Evolutionary conservation across 2,888 invertebrate species (phyloP).

Genomic region (Drosophila hamatofila): DNA sequence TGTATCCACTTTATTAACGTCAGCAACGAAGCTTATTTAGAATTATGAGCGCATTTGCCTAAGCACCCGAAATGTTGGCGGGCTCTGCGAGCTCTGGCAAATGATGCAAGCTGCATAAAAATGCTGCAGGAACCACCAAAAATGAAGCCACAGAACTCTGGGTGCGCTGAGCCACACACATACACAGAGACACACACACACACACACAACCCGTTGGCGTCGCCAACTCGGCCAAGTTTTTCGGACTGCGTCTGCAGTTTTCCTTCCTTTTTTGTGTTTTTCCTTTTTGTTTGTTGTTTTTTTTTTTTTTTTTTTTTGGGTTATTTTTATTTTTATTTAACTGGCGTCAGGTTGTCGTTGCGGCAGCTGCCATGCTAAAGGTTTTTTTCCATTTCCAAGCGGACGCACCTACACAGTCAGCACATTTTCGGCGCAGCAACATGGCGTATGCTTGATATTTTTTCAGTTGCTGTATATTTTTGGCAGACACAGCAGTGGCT

Average conservation of each 20-base stretch:
- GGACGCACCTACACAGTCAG: slow-evolving; percentile 75
- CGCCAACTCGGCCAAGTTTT: slow-evolving; percentile 72
- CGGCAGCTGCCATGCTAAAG: slow-evolving; percentile 56
- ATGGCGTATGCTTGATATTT: slow-evolving; percentile 57
- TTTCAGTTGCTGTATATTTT: slow-evolving; percentile 39
- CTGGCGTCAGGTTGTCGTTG: slow-evolving; percentile 77
- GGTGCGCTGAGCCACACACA: slow-evolving; percentile 1
- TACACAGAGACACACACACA: background rate
- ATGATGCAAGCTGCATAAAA: slow-evolving; percentile 58
- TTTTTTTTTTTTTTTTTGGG: slow-evolving; percentile 13
- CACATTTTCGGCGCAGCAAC: slow-evolving; percentile 56
- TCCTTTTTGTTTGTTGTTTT: background rate
- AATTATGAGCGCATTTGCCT: slow-evolving; percentile 66
- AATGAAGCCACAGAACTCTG: slow-evolving; percentile 5
- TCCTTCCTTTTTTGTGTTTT: slow-evolving; percentile 25
- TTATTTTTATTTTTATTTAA: slow-evolving; percentile 26
- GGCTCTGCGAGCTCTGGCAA: slow-evolving; percentile 35
- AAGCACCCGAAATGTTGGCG: slow-evolving; percentile 51
- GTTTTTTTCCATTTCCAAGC: slow-evolving; percentile 58
- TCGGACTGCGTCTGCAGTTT: slow-evolving; percentile 71
- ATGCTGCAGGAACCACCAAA: slow-evolving; percentile 39
- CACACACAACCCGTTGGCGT: slow-evolving; percentile 49
- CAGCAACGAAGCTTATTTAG: slow-evolving; percentile 68
- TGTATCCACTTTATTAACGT: slow-evolving; percentile 47
- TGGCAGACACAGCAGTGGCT: slow-evolving; percentile 59